phyloP scores from a whole-genome alignment of 2,888 invertebrate species.

The Branchinecta sandiegonensis region DNA sequence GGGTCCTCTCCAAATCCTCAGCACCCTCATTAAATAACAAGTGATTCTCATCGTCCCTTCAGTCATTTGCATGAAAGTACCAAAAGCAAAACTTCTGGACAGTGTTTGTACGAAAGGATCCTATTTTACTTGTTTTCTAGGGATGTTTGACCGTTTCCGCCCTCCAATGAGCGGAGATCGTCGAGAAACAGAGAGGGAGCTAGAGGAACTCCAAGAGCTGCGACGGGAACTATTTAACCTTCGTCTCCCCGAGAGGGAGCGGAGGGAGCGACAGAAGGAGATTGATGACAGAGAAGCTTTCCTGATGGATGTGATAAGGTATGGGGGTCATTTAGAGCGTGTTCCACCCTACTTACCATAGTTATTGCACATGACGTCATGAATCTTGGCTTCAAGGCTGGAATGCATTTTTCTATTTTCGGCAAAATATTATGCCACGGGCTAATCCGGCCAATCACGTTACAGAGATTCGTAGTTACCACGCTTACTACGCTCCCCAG shows the following conservation, averaged over 20 bases:
- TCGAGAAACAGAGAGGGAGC: background rate
- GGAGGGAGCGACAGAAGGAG: background rate
- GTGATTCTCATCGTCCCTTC: too few species aligned
- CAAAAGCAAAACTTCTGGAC: background rate
- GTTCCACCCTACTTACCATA: too few species aligned
- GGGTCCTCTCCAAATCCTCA: too few species aligned
- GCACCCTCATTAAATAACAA: too few species aligned
- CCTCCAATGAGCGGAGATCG: constrained; percentile 3
- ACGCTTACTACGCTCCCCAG: too few species aligned
- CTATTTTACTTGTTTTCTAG: background rate
- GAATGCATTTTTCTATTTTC: too few species aligned
- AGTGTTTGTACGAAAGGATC: background rate
- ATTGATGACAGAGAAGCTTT: constrained; percentile 6
- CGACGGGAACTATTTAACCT: background rate
- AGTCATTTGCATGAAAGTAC: too few species aligned
- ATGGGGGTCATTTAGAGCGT: background rate
- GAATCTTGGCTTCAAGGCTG: too few species aligned
- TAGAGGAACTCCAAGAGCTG: background rate
- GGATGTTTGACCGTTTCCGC: constrained; percentile 1
- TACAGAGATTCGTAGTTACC: too few species aligned
- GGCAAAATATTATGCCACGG: too few species aligned
- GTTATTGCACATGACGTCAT: too few species aligned
- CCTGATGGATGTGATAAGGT: constrained; percentile 11
- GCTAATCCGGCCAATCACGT: too few species aligned
- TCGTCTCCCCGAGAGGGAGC: constrained; percentile 10